Conservation (phyloP, 1,140 invertebrate genomes). For the Agrypnia vestita region DNA sequence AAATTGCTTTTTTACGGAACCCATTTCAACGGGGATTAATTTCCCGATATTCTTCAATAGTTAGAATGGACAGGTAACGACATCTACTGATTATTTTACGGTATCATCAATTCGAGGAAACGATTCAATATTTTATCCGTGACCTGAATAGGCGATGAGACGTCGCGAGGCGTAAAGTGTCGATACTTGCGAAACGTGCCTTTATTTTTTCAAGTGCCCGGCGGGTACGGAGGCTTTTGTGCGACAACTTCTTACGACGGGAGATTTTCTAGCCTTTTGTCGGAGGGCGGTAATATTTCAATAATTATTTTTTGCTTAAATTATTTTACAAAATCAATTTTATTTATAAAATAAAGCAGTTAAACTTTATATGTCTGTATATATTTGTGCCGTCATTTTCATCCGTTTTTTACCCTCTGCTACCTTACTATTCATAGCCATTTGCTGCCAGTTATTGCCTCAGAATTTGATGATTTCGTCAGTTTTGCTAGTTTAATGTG, state of each 20-base stretch:
- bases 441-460: no score
- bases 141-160: conserved; percentile 7
- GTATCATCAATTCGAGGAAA: conserved; percentile 12
- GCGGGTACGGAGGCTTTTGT: conserved; percentile 3
- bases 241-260: not conserved
- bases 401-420: no score
- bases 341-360: no score
- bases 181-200: conserved; percentile 26
- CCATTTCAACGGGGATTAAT: no score
- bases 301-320: not conserved
- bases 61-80: conserved; percentile 10
- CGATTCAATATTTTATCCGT: conserved; percentile 7
- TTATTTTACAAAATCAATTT: no score
- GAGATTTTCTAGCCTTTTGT: not conserved
- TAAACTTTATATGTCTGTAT: no score
- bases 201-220: not conserved
- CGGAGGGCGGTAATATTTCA: not conserved
- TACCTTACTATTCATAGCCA: no score
- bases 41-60: no score
- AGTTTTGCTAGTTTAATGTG: no score
- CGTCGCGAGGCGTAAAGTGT: conserved; percentile 8
- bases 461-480: no score
- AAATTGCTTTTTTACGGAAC: no score
- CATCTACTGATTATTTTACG: conserved; percentile 11
- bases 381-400: no score